Evolutionary conservation across 2,797 vertebrate genomes (phyloP).

Genomic region (Somateria mollissima): DNA sequence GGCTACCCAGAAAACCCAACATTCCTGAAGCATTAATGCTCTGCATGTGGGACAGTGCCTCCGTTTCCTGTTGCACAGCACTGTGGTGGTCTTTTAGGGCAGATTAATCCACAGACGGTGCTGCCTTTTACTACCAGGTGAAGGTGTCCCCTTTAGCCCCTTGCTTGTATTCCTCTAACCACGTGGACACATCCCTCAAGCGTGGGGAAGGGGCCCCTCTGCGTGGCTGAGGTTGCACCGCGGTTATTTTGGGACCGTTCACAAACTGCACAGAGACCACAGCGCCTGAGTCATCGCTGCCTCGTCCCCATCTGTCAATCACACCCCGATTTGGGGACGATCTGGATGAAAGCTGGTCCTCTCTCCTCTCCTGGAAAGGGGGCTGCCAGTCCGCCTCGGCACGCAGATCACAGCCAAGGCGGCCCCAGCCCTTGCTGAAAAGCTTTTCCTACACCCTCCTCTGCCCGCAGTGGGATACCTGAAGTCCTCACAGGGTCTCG

Average conservation of each 20-base stretch:
- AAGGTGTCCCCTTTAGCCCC: background rate
- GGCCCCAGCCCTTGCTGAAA: background rate
- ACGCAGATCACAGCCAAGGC: background rate
- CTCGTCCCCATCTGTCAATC: accelerated
- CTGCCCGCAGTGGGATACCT: background rate
- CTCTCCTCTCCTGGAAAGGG: background rate
- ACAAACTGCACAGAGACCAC: background rate
- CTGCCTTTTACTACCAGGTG: background rate
- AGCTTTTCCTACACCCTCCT: background rate
- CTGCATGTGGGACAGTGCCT: background rate
- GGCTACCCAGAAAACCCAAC: background rate
- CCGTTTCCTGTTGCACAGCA: background rate
- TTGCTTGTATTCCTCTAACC: background rate
- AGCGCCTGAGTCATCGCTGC: background rate
- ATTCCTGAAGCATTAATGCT: constrained; percentile 29
- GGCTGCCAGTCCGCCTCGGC: background rate
- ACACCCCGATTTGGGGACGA: background rate
- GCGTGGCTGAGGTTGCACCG: background rate
- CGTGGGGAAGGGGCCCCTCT: background rate
- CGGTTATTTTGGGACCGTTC: background rate
- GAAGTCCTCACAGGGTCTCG: background rate
- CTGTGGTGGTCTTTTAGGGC: background rate
- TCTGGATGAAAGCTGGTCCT: background rate
- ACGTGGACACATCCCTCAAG: accelerated
- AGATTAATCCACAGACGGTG: background rate